Conservation (phyloP, 2,113 vertebrate species). For the Zingel zingel region DNA sequence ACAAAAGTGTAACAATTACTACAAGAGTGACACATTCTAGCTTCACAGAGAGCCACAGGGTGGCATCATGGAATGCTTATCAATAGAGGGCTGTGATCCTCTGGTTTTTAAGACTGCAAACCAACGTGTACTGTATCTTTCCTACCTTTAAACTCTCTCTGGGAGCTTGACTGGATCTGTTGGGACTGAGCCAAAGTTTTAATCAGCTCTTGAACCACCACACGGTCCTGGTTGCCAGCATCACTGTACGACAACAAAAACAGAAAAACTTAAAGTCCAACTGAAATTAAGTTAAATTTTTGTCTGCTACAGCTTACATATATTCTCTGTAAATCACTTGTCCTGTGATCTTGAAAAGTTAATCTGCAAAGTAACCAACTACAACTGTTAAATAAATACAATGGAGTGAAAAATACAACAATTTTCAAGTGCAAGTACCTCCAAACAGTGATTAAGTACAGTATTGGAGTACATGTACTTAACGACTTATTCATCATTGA, state of each 20-base stretch:
- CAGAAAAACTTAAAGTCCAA: background rate
- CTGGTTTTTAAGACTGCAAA: background rate
- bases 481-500: background rate
- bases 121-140: background rate
- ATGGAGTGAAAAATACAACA: background rate
- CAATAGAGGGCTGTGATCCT: background rate
- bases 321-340: background rate
- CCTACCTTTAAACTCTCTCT: conserved; percentile 97
- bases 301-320: background rate
- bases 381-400: background rate
- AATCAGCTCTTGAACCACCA: conserved; percentile 96
- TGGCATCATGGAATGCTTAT: background rate
- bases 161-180: conserved; percentile 95
- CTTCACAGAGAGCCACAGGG: background rate
- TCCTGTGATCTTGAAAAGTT: too few relatives aligned
- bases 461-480: background rate
- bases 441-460: background rate
- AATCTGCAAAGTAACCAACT: background rate
- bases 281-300: background rate
- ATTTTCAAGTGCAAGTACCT: background rate
- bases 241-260: conserved; percentile 83
- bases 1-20: background rate
- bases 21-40: background rate
- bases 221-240: conserved; percentile 94
- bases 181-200: conserved; percentile 98